These are phyloP conservation scores for Pseudomyrmex gracilis DNA, from an alignment of 1,140 invertebrate genomes.

Conservation along the genomic window DNA sequence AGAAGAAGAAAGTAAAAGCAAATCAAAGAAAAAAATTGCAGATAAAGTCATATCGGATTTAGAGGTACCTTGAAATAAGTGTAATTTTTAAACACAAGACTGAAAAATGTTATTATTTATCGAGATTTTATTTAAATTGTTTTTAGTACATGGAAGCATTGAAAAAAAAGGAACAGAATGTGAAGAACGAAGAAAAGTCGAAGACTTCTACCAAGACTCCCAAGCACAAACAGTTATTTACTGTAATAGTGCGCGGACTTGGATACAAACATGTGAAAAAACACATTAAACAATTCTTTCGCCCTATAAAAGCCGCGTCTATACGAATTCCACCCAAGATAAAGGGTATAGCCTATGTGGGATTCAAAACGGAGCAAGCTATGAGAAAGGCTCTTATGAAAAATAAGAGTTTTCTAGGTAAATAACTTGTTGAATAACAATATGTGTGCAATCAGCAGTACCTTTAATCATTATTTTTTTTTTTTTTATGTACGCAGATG, in stretches of 20 bases:
- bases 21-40: slow-evolving; percentile 86
- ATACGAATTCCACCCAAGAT: slow-evolving; percentile 92
- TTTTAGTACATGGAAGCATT: slow-evolving; percentile 88
- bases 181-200: slow-evolving; percentile 40
- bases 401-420: slow-evolving; percentile 94
- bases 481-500: slow-evolving; percentile 84
- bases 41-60: slow-evolving; percentile 90
- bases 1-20: slow-evolving; percentile 72
- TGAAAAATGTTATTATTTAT: slow-evolving; percentile 30
- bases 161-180: slow-evolving; percentile 73
- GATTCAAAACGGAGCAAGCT: slow-evolving; percentile 94
- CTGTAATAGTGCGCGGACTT: slow-evolving; percentile 89
- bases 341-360: slow-evolving; percentile 95
- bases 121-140: slow-evolving; percentile 49
- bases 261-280: slow-evolving; percentile 91
- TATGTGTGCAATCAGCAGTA: slow-evolving; percentile 1
- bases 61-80: slow-evolving; percentile 85
- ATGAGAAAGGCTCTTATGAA: slow-evolving; percentile 93
- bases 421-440: slow-evolving; percentile 51
- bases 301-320: slow-evolving; percentile 91
- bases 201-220: slow-evolving; percentile 73
- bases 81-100: slow-evolving; percentile 34
- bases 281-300: slow-evolving; percentile 94
- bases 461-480: slow-evolving; percentile 35
- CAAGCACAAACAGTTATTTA: slow-evolving; percentile 85